Evolutionary conservation across 2,113 vertebrate genomes (phyloP), one percentile per base, ranked within the genome.

Genomic region (Trachemys scripta): DNA sequence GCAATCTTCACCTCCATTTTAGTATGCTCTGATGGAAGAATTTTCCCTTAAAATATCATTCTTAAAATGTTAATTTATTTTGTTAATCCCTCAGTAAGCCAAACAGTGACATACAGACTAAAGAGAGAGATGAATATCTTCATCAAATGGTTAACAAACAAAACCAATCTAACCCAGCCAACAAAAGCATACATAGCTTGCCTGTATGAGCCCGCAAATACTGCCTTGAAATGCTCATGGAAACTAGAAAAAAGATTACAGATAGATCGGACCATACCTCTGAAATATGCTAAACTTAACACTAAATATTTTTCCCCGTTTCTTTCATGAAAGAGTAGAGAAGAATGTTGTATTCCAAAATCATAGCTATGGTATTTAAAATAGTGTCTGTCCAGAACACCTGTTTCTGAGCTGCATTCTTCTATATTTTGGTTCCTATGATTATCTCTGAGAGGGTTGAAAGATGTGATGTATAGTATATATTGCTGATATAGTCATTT

Each of bases 1-100:
- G 97, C 97, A 96, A 80, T 65, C 89, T 94, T 93, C 45, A 24
- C 42, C 57, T 78, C 72, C 57, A 10, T 84, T 88, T 31, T 82
- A 35, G 27, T 35, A 10, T 16, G 6, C 57, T 49, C 38, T 16
- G 10, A 75, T n/a, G 6, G 38, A 45, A 12, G n/a, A 42, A 25
- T 38, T 75, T 75, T 22, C 69, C 35, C 31, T 14, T 65, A 8
- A 84, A 84, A 7, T 72, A n/a, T 20, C 16, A 42, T 42, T 38
- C 45, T 47, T 47, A 47, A 47, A 47, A 47, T 47, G 45, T 47
- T 47, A 47, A 47, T 75, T 47, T 78, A 27, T 78, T 47, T 78
- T 16, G 22, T 27, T 78, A 42, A 25, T 24, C 75, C 13, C 7
- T 47, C 6, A 47, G 25, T 78, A 78, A 78, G 13, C 42, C 75